Percentiles rank a stretch among this genome's conserved stretches.
Conservation (phyloP, 2,797 vertebrate species). For the Ataeniobius toweri region DNA sequence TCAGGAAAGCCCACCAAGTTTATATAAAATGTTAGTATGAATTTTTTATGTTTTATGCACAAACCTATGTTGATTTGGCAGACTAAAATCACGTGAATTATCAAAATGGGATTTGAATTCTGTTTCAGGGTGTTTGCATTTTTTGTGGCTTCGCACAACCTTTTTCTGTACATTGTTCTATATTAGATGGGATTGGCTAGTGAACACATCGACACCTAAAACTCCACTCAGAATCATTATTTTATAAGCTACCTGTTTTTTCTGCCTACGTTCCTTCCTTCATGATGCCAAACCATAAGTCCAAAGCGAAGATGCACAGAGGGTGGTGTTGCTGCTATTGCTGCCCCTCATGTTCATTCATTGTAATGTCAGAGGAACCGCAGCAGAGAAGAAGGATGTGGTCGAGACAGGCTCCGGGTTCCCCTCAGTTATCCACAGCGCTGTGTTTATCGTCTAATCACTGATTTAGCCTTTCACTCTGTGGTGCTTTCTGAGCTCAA, state of each 20-base stretch:
- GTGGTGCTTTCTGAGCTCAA: not conserved
- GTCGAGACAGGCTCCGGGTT: slow-evolving; percentile 36
- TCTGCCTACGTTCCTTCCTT: slow-evolving; percentile 39
- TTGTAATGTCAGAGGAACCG: slow-evolving; percentile 53
- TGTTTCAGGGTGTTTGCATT: slow-evolving; percentile 50
- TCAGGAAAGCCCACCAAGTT: slow-evolving; percentile 66
- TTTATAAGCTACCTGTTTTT: slow-evolving; percentile 35
- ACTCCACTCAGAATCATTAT: slow-evolving; percentile 23
- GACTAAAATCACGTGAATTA: slow-evolving; percentile 1
- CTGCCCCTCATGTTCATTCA: slow-evolving; percentile 56
- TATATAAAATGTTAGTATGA: slow-evolving; percentile 19
- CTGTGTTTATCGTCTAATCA: slow-evolving; percentile 30
- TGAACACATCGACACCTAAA: slow-evolving; percentile 33
- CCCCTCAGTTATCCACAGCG: slow-evolving; percentile 20
- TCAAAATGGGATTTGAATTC: slow-evolving; percentile 52
- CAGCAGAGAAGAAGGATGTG: slow-evolving; percentile 38
- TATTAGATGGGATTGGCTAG: slow-evolving; percentile 46
- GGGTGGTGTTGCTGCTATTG: slow-evolving; percentile 37
- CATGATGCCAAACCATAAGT: slow-evolving; percentile 28
- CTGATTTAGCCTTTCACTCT: not conserved
- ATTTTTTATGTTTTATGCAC: not conserved
- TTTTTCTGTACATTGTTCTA: slow-evolving; percentile 31
- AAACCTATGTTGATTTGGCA: not conserved
- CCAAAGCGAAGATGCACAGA: slow-evolving; percentile 14
- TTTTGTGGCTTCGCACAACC: slow-evolving; percentile 40